Evolutionary conservation across 2,888 invertebrate genomes (phyloP), one percentile per base, ranked within the genome.

Genomic region (Patella pellucida): DNA sequence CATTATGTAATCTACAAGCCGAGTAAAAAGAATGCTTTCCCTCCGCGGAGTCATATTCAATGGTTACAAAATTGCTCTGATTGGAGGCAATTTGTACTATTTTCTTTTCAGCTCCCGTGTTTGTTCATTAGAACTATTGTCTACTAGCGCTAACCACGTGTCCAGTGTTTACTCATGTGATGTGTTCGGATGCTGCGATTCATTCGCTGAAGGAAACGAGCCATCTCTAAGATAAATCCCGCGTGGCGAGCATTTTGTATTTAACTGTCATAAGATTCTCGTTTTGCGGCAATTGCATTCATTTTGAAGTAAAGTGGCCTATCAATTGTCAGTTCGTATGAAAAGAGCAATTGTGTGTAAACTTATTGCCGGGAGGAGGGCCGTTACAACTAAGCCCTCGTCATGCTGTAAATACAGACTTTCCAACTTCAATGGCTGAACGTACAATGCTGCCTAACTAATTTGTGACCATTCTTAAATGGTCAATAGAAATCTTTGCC

Each of bases 61-160:
- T 62, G 23, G 62, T 19, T 23, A 62, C 19, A 62, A 62, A 62
- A 62, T 62, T 62, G 62, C 62, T 62, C 23, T 62, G 62, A 62
- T 62, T 62, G 19, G 50, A 70, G 27, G 52, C 51, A 70, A 31
- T 23, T 69, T 71, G 72, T 71, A 52, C 72, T 72, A 41, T 62
- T 71, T 71, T 72, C 54, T 56, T 67, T 52, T 69, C 72, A 72
- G 31, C 73, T 68, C 70, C 68, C 68, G 54, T 76, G 74, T 78
- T 78, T 78, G 78, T 78, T 78, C 78, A 73, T 78, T 78, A 78
- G 75, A 56, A 15, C 72, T 69, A 78, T 78, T 78, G 78, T 78
- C 69, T 50, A 56, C 75, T 31, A 68, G 71, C 74, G 77, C 62
- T 41, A 41, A 68, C 15, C 76, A 72, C 71, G 71, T 31, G 71